These are phyloP conservation scores for Chromis chromis DNA, from an alignment of 2,797 vertebrate species.

Conservation along the genomic window DNA sequence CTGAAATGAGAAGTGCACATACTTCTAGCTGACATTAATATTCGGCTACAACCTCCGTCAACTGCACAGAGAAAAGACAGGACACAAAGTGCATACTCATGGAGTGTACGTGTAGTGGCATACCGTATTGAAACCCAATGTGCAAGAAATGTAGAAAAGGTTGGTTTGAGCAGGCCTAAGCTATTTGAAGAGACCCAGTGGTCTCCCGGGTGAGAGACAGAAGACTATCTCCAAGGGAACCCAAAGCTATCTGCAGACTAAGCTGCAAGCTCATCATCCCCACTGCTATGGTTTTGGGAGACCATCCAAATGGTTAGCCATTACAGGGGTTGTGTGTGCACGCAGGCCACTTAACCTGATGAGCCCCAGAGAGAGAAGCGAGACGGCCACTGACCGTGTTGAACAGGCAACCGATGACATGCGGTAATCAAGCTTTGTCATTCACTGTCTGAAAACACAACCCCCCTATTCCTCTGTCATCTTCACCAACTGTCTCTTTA, in stretches of 20 bases:
- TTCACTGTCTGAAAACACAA: slow-evolving; percentile 60
- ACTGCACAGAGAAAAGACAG: slow-evolving; percentile 5
- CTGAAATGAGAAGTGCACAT: slow-evolving; percentile 45
- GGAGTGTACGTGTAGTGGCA: neutral
- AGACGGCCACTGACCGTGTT: slow-evolving; percentile 22
- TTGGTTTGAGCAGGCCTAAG: slow-evolving; percentile 14
- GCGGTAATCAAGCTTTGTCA: slow-evolving; percentile 47
- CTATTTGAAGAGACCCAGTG: slow-evolving; percentile 28
- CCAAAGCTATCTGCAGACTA: slow-evolving; percentile 36
- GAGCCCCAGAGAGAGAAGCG: slow-evolving; percentile 33
- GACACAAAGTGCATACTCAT: slow-evolving; percentile 28
- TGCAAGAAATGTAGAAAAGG: neutral
- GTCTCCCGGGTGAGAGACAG: slow-evolving; percentile 48
- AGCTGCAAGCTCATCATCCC: slow-evolving; percentile 55
- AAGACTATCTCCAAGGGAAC: slow-evolving; percentile 36
- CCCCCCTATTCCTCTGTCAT: slow-evolving; percentile 44
- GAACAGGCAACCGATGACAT: slow-evolving; percentile 47
- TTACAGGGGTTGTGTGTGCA: slow-evolving; percentile 37
- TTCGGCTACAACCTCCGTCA: slow-evolving; percentile 38
- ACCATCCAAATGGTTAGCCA: slow-evolving; percentile 52
- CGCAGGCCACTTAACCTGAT: slow-evolving; percentile 59
- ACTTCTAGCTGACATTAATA: slow-evolving; percentile 47
- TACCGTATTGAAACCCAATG: neutral
- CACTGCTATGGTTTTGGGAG: slow-evolving; percentile 44
- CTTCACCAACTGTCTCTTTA: slow-evolving; percentile 55